Conservation (phyloP, 23 tunicate genomes). For the Trididemnum nubilum region DNA sequence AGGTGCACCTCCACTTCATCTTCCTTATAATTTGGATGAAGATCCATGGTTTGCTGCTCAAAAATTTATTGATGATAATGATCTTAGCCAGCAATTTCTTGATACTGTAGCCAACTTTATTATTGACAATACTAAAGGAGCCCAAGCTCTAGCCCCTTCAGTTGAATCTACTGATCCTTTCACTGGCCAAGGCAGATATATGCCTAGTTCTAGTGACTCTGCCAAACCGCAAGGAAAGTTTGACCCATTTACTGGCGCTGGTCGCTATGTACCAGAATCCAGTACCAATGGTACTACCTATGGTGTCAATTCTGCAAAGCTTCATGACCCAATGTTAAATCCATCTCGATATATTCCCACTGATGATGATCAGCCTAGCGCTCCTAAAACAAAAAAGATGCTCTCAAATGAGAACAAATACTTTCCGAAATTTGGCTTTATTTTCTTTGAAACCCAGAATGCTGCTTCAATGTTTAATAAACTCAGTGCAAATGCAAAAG, state of each 20-base stretch:
- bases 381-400: neutral
- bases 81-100: conserved; percentile 56
- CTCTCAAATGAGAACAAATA: conserved; percentile 16
- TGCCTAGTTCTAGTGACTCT: conserved; percentile 12
- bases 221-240: neutral
- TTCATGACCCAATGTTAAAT: conserved; percentile 43
- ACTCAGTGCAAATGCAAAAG: neutral
- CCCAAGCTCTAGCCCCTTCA: neutral
- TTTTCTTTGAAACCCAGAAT: conserved; percentile 55
- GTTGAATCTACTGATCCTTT: conserved; percentile 40
- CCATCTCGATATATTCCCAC: conserved; percentile 36
- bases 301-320: neutral
- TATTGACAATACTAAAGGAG: conserved; percentile 61
- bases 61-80: conserved; percentile 77
- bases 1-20: conserved; percentile 86
- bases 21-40: conserved; percentile 77
- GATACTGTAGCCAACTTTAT: conserved; percentile 83
- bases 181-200: conserved; percentile 61
- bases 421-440: conserved; percentile 68
- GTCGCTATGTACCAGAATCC: conserved; percentile 69
- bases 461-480: conserved; percentile 47
- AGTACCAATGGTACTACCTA: neutral
- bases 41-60: conserved; percentile 97
- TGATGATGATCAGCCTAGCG: neutral
- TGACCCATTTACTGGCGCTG: conserved; percentile 86